These are phyloP conservation scores for Mallotus villosus DNA, from an alignment of 2,797 vertebrate species.

Conservation along the genomic window DNA sequence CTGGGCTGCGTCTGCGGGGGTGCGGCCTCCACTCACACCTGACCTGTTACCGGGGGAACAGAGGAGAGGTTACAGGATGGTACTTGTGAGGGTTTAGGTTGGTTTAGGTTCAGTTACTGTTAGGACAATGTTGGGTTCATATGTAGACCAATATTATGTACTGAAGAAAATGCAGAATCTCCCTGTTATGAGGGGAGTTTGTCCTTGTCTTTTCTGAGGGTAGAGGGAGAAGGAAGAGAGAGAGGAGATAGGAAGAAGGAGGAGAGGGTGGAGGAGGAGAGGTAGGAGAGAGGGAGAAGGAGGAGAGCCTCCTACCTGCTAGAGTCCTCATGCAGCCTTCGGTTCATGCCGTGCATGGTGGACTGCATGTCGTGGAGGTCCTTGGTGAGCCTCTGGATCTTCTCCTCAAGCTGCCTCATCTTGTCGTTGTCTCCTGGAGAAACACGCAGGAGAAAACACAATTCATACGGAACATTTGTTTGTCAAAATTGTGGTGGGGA, in stretches of 20 bases:
- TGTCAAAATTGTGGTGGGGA: too few species aligned
- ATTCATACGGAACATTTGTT: neutral
- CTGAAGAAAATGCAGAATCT: too few species aligned
- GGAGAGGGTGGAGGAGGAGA: neutral
- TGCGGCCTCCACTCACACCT: slow-evolving; percentile 62
- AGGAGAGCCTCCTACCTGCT: slow-evolving; percentile 20
- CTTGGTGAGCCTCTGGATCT: slow-evolving; percentile 81
- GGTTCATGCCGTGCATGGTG: slow-evolving; percentile 75
- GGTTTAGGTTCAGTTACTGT: too few species aligned
- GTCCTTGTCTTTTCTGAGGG: neutral
- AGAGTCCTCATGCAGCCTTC: slow-evolving; percentile 70
- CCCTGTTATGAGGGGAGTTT: too few species aligned
- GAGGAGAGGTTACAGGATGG: too few species aligned
- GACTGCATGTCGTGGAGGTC: slow-evolving; percentile 82
- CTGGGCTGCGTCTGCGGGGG: slow-evolving; percentile 82
- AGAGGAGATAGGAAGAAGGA: neutral
- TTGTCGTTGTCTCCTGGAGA: slow-evolving; percentile 79
- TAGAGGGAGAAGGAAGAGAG: neutral
- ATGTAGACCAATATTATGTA: too few species aligned
- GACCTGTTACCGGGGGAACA: neutral
- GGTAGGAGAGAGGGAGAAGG: neutral
- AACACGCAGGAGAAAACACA: neutral
- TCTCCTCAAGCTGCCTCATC: slow-evolving; percentile 83
- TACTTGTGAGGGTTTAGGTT: too few species aligned
- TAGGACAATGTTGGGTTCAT: too few species aligned